Base-by-base conservation (phyloP, 92 coral and sea anemone species). In the Chrysogorgia sp. region DNA sequence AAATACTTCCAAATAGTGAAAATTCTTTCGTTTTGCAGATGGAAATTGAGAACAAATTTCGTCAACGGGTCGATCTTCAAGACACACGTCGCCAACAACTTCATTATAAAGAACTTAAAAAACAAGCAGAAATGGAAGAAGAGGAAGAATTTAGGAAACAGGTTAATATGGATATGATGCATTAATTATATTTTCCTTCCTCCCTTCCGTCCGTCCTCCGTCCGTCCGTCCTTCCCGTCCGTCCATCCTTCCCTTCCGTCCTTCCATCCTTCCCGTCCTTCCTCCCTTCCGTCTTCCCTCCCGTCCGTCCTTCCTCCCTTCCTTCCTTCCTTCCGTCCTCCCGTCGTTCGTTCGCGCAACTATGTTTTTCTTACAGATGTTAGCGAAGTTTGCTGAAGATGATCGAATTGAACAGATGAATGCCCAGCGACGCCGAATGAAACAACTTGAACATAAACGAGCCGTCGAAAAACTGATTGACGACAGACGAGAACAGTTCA, bases 371-470 rank as follows among this genome's bases (percentile, higher is more conserved):
- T 30, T 58, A 25, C 87, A 93, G 98, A 93, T 93, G 98, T 76
- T 94, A 76, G 92, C 90, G 80, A 94, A 94, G 82, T 92, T 89
- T 75, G 97, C 97, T 47, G 98, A 94, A 71, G 98, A 94, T 78
- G 97, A 94, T 62, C 89, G 98, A 43, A 87, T 94, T 34, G 98
- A 94, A 67, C 98, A 94, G 79, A 91, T 94, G 98, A 96, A 96
- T 79, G 99, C 97, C 2, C 97, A 96, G 78, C 90, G 81, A 86
- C 86, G 97, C 34, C 87, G 97, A 15, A 96, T 96, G 97, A 85
- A 77, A 63, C 97, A 96, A 45, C 70, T 89, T 20, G 97, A 92
- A 63, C 96, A 96, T 79, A 89, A 89, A 87, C 88, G 90, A 81
- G 99, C 99, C 7, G 99, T 96, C 0, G 97, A 91, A 62, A 81